Conservation (phyloP, 2,797 vertebrate species). For the Acanthopagrus latus region DNA sequence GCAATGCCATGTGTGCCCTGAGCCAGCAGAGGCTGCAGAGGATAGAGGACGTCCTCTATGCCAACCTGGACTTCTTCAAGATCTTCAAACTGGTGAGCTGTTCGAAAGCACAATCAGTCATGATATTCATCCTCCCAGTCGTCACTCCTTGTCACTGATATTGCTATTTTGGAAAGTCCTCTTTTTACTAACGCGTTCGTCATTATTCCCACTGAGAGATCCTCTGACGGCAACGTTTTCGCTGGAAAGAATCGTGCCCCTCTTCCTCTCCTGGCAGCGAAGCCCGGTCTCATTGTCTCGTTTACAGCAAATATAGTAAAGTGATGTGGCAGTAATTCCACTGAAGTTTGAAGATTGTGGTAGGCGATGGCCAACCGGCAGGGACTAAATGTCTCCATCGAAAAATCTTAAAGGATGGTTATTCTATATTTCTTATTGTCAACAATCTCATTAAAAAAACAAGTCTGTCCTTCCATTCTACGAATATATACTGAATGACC, state of each 20-base stretch:
- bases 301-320: constrained; percentile 1
- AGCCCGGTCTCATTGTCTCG: not conserved
- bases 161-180: not conserved
- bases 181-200: not conserved
- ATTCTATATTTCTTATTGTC: not conserved
- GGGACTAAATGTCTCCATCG: not conserved
- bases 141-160: not conserved
- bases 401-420: not conserved
- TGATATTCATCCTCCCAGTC: not conserved
- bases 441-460: not conserved
- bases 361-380: not conserved
- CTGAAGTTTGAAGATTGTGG: not conserved
- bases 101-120: not conserved
- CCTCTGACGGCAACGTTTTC: constrained; percentile 6
- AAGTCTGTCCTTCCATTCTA: not conserved
- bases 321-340: not conserved
- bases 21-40: constrained; percentile 90
- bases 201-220: constrained; percentile 17
- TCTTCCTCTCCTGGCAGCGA: constrained; percentile 29
- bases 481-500: not conserved
- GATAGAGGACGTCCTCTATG: constrained; percentile 93
- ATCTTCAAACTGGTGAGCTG: constrained; percentile 91
- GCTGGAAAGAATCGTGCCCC: not conserved
- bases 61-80: constrained; percentile 96
- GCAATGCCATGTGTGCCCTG: constrained; percentile 92